Base-by-base conservation (phyloP, 2,888 invertebrate genomes). In the Apamea anceps region DNA sequence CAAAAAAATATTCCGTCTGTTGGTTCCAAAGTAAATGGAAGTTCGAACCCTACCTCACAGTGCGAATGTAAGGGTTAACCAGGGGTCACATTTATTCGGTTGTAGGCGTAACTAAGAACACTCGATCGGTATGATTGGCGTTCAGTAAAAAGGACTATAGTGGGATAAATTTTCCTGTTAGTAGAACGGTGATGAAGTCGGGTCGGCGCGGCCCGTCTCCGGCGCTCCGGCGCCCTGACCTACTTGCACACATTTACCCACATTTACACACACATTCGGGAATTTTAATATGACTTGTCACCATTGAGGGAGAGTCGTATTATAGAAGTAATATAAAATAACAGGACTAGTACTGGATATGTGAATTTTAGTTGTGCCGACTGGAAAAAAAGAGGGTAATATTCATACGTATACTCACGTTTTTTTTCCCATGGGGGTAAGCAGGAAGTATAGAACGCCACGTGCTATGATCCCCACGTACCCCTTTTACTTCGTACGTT, bases 171-270 rank as follows among this genome's bases (percentile, higher is more conserved):
- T 91, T 93, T 89, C 89, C 89, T 89, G 86, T 88, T 88, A 85
- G 85, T 84, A 45, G 72, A 70, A 63, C 75, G 77, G 74, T 74
- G 85, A 70, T 80, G 81, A 87, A 86, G 87, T 72, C 66, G 83
- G 81, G 77, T 68, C 74, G 85, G 81, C 72, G 87, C 83, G 80
- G 85, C 77, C 75, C 85, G 85, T 87, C 86, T 82, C 87, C 81
- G 75, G 84, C 75, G 77, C 86, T 81, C 73, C 87, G 86, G 85
- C 89, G 90, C 90, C 85, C 91, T 94, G 95, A 95, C 95, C 95
- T 94, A 95, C 94, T 94, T 95, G 94, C 91, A 91, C 92, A 93
- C 91, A 94, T 94, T 91, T 32, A 32, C 32, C 32, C 32, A 32
- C 32, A 32, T 32, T 32, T 91, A 90, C 90, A 91, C 91, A 92